A percentile compares a stretch with the other conserved stretches of the same genome.
phyloP scores from a whole-genome alignment of 2,113 vertebrate genomes.

The Falcunculus frontatus region DNA sequence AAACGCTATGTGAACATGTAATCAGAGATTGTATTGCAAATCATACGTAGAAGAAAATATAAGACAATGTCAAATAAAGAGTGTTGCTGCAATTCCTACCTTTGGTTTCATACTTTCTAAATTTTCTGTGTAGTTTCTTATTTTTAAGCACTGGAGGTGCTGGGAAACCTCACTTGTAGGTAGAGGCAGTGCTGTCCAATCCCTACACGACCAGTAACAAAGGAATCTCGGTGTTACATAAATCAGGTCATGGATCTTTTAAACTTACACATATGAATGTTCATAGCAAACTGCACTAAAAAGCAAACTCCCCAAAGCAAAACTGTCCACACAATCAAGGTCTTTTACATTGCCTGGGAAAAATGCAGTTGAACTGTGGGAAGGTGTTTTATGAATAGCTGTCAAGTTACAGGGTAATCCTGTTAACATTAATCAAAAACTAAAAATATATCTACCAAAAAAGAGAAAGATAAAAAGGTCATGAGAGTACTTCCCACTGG shows the following conservation, averaged over 20 bases:
- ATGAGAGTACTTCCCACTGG: neutral
- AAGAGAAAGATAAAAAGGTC: neutral
- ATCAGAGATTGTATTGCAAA: neutral
- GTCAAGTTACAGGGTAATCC: neutral
- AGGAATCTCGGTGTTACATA: neutral
- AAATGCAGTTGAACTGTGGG: neutral
- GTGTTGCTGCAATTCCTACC: neutral
- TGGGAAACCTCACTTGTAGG: neutral
- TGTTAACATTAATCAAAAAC: neutral
- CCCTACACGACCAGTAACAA: neutral
- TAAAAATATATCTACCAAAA: neutral
- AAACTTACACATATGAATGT: neutral
- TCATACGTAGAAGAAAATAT: neutral
- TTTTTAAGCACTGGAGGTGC: neutral
- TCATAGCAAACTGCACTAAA: neutral
- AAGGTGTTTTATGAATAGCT: neutral
- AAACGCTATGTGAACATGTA: neutral
- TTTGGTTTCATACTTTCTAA: neutral
- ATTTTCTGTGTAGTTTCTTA: fast-evolving
- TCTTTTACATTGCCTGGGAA: neutral
- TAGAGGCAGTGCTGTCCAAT: neutral
- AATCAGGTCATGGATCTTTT: neutral
- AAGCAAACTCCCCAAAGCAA: neutral
- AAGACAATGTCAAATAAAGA: neutral
- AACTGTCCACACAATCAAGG: neutral